Conservation (phyloP, 2,113 vertebrate genomes). For the Silurus asotus region DNA sequence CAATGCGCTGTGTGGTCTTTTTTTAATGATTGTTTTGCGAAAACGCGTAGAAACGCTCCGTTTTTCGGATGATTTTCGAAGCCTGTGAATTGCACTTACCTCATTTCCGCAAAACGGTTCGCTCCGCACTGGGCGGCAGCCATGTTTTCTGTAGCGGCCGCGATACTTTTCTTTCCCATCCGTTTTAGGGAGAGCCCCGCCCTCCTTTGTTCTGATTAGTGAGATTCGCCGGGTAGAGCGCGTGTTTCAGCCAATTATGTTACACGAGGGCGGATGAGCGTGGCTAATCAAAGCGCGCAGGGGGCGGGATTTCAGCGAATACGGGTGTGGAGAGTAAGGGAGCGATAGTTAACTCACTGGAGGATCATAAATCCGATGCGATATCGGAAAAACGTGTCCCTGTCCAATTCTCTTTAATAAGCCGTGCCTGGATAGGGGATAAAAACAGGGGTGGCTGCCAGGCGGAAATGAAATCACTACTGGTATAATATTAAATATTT, state of each 20-base stretch:
- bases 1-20: too few relatives aligned
- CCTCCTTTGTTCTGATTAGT: neutral
- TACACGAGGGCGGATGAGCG: fast-evolving
- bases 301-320: neutral
- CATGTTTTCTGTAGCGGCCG: slow-evolving; percentile 76
- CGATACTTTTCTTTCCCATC: slow-evolving; percentile 45
- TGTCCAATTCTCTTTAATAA: slow-evolving; percentile 4
- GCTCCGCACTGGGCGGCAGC: slow-evolving; percentile 77
- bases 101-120: slow-evolving; percentile 79
- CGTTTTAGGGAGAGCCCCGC: slow-evolving; percentile 6
- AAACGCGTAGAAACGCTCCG: neutral
- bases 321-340: slow-evolving; percentile 19
- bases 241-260: neutral
- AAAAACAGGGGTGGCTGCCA: neutral
- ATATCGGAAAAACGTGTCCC: slow-evolving; percentile 43
- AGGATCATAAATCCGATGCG: slow-evolving; percentile 58
- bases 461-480: neutral
- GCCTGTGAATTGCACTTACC: slow-evolving; percentile 73
- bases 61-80: slow-evolving; percentile 63
- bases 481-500: neutral
- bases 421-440: neutral
- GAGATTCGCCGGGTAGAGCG: fast-evolving
- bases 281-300: neutral
- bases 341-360: slow-evolving; percentile 7
- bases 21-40: too few relatives aligned